These are phyloP conservation scores for Lampris incognitus DNA, from an alignment of 2,113 vertebrate species.

Conservation along the genomic window DNA sequence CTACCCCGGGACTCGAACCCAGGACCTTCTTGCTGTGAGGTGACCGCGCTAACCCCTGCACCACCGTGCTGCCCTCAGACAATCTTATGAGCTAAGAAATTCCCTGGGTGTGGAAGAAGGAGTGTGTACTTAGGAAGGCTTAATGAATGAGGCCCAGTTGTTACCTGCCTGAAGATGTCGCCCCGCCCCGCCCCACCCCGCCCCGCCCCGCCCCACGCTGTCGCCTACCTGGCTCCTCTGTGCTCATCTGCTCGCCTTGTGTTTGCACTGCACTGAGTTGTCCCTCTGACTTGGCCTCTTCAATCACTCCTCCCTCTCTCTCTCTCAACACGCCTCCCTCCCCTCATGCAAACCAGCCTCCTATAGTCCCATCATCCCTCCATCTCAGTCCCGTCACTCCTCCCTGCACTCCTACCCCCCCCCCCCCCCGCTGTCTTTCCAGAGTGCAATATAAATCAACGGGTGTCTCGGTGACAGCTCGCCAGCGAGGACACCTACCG, in stretches of 20 bases:
- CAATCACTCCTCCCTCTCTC: slow-evolving; percentile 47
- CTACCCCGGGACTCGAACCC: too few species aligned
- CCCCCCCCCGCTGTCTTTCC: slow-evolving; percentile 35
- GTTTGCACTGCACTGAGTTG: slow-evolving; percentile 42
- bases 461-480: slow-evolving; percentile 37
- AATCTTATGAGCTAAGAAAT: too few species aligned
- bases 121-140: too few species aligned
- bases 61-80: too few species aligned
- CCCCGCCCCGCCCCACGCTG: too few species aligned
- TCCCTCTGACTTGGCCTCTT: slow-evolving; percentile 58
- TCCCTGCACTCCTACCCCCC: slow-evolving; percentile 42
- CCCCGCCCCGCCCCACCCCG: too few species aligned
- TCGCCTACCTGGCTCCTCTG: neutral
- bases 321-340: slow-evolving; percentile 36
- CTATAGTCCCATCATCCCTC: slow-evolving; percentile 21
- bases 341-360: neutral
- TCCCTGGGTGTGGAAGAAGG: too few species aligned
- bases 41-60: too few species aligned
- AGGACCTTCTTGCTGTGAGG: too few species aligned
- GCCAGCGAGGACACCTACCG: slow-evolving; percentile 42
- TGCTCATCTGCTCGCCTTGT: slow-evolving; percentile 29
- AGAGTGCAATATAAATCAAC: slow-evolving; percentile 57
- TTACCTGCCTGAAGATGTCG: too few species aligned
- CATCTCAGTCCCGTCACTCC: slow-evolving; percentile 22
- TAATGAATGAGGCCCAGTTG: too few species aligned